Conservation (phyloP, 2,113 vertebrate genomes). For the Lota lota region DNA sequence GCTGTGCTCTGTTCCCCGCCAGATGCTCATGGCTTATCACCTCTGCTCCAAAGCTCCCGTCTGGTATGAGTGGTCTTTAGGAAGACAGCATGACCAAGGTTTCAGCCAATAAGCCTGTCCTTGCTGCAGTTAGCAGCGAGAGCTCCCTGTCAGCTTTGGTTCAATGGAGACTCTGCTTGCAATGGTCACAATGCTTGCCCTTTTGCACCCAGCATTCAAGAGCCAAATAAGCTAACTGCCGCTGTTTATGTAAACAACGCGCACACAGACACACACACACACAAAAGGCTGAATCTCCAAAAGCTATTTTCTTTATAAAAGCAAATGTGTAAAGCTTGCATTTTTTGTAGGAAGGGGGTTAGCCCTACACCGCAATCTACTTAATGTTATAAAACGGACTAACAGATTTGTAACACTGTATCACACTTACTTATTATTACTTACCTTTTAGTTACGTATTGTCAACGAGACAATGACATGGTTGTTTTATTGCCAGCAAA, state of each 20-base stretch:
- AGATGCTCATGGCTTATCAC: constrained; percentile 37
- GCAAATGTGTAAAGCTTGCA: too few relatives aligned
- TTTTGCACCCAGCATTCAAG: neutral
- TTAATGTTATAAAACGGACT: too few relatives aligned
- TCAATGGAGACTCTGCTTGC: neutral
- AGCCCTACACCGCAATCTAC: too few relatives aligned
- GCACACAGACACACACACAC: constrained; percentile 8
- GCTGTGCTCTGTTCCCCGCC: constrained; percentile 17
- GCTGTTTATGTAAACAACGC: neutral
- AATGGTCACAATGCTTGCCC: neutral
- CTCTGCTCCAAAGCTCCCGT: constrained; percentile 32
- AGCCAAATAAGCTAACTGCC: neutral
- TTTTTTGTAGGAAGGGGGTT: too few relatives aligned
- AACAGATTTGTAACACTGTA: too few relatives aligned
- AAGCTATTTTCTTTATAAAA: too few relatives aligned
- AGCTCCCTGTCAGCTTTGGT: constrained; percentile 8
- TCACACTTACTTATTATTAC: too few relatives aligned
- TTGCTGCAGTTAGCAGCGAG: constrained; percentile 3
- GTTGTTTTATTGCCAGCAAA: too few relatives aligned
- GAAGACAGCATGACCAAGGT: constrained; percentile 24
- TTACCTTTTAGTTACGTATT: too few relatives aligned
- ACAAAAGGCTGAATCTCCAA: neutral
- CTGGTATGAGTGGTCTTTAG: constrained; percentile 20
- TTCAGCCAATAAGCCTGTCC: constrained; percentile 34
- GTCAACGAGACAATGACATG: too few relatives aligned